A percentile compares a stretch with the other conserved stretches of the same genome.
Evolutionary conservation across 2,797 vertebrate genomes (phyloP).

Genomic region (Xenopus petersii): DNA sequence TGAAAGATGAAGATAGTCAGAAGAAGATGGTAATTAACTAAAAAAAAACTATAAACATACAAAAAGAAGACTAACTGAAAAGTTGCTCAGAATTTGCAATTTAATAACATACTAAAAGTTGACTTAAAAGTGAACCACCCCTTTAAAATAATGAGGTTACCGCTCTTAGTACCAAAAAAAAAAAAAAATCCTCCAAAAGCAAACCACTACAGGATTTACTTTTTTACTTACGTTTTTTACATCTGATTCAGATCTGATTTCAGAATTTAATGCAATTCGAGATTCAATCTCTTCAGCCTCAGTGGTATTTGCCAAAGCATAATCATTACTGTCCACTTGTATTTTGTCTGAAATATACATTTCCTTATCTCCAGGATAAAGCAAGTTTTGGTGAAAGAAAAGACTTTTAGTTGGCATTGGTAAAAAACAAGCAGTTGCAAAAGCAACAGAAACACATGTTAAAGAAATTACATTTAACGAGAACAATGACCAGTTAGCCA

Average conservation of each 20-base stretch:
- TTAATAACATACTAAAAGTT: too few relatives aligned
- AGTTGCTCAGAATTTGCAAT: too few relatives aligned
- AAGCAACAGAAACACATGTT: constrained; percentile 73
- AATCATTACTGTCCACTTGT: constrained; percentile 51
- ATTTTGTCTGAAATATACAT: constrained; percentile 57
- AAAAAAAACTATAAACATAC: too few relatives aligned
- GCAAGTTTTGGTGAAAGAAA: constrained; percentile 79
- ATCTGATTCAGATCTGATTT: constrained; percentile 22
- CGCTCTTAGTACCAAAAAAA: too few relatives aligned
- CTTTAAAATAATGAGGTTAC: too few relatives aligned
- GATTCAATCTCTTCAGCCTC: constrained; percentile 67
- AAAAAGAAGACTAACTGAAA: too few relatives aligned
- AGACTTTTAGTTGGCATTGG: constrained; percentile 87
- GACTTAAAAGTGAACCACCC: too few relatives aligned
- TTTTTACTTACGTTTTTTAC: constrained; percentile 56
- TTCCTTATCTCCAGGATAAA: constrained; percentile 46
- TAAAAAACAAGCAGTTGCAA: constrained; percentile 81
- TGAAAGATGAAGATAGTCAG: too few relatives aligned
- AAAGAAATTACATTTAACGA: constrained; percentile 79
- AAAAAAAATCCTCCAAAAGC: too few relatives aligned
- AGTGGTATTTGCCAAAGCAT: constrained; percentile 50
- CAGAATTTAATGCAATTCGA: constrained; percentile 65
- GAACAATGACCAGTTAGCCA: constrained; percentile 65
- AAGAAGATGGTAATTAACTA: too few relatives aligned
- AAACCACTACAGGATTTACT: too few relatives aligned